Conservation (phyloP, 2,113 vertebrate genomes). For the Alectura lathami region DNA sequence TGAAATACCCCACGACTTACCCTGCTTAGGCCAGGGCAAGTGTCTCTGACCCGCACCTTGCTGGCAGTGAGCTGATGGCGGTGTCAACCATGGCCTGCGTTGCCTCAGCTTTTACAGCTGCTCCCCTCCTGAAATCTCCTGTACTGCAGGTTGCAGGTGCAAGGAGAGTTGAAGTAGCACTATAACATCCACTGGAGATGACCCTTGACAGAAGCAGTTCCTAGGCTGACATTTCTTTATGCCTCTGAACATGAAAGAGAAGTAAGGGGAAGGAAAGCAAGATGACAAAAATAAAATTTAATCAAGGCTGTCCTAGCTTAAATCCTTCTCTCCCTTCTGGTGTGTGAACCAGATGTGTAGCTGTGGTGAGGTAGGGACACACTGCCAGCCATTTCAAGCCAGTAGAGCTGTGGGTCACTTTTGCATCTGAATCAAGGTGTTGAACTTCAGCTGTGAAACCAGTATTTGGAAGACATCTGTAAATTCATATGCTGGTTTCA, state of each 20-base stretch:
- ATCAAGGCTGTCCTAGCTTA: not conserved
- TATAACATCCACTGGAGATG: not conserved
- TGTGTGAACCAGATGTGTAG: not conserved
- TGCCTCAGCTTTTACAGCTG: not conserved
- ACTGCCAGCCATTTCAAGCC: not conserved
- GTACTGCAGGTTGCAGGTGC: not conserved
- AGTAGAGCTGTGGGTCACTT: not conserved
- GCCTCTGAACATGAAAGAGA: not conserved
- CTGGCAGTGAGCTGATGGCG: not conserved
- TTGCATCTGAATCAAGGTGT: not conserved
- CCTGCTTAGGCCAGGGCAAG: too few relatives aligned
- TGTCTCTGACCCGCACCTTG: not conserved
- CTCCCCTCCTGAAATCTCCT: not conserved
- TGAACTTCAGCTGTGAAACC: not conserved
- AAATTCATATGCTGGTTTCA: not conserved
- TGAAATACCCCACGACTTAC: not conserved
- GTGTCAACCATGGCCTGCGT: not conserved
- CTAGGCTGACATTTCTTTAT: not conserved
- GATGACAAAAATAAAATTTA: not conserved
- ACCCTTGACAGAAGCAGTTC: not conserved
- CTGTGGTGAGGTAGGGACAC: not conserved
- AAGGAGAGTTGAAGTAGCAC: not conserved
- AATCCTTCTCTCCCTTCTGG: not conserved
- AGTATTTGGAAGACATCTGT: not conserved
- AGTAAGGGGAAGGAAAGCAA: not conserved